Conservation (phyloP, 2,113 vertebrate species). For the Nettapus auritus region DNA sequence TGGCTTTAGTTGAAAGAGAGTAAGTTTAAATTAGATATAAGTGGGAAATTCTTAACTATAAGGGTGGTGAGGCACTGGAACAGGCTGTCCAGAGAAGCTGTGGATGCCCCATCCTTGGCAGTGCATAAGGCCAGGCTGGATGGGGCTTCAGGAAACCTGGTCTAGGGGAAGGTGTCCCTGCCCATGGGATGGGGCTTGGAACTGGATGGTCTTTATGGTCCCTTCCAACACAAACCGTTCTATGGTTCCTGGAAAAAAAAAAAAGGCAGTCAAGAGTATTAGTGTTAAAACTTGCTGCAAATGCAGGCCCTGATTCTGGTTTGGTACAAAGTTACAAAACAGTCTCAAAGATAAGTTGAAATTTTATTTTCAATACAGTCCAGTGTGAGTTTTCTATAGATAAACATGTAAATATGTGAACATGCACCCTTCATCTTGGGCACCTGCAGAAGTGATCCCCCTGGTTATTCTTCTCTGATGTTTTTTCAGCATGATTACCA, state of each 20-base stretch:
- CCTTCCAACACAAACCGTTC: too few relatives aligned
- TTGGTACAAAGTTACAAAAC: background rate
- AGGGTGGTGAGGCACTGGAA: too few relatives aligned
- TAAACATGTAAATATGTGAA: background rate
- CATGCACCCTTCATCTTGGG: background rate
- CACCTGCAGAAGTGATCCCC: background rate
- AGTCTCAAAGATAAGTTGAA: background rate
- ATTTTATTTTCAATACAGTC: background rate
- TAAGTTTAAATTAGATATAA: too few relatives aligned
- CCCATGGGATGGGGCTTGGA: too few relatives aligned
- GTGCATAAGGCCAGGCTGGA: too few relatives aligned
- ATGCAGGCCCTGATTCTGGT: accelerated
- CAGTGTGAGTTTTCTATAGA: background rate
- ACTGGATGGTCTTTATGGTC: too few relatives aligned
- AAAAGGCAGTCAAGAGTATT: background rate
- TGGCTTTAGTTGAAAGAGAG: too few relatives aligned
- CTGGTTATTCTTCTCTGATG: background rate
- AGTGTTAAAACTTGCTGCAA: background rate
- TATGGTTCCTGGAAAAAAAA: background rate
- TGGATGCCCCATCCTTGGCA: too few relatives aligned
- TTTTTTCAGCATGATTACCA: background rate
- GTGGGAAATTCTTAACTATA: too few relatives aligned
- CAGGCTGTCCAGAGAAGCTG: too few relatives aligned
- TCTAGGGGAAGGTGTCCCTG: too few relatives aligned
- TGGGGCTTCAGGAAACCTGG: too few relatives aligned